Evolutionary conservation across 2,888 invertebrate genomes (phyloP), one percentile per base, ranked within the genome.

Genomic region (Xanthorhoe spadicearia): DNA sequence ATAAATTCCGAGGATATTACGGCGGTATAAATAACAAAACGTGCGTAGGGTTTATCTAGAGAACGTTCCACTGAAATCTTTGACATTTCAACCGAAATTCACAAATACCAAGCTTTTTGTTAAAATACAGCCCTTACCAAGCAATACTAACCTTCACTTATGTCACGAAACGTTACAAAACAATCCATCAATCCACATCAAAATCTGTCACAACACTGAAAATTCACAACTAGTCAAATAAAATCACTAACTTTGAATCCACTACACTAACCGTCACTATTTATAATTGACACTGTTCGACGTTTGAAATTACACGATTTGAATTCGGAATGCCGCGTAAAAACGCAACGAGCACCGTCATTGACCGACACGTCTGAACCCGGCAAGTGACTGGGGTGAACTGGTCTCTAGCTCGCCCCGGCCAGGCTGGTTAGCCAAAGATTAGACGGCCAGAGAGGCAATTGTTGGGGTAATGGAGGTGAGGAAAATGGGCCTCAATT

Each of bases 301-400:
- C 80, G 81, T 85, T 84, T 76, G 76, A 78, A 78, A 79, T 73
- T 75, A 75, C 79, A 81, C 81, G 80, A 82, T 68, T 68, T 64
- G 64, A 68, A 81, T 81, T 78, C 71, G 73, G 72, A 76, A 82
- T 76, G 81, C 76, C 84, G 83, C 75, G 75, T 70, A 77, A 78
- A 71, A 68, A 65, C 72, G 63, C 61, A 60, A 59, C 63, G 51
- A 57, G 66, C 60, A 59, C 65, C 61, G 61, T 56, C 70, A 63
- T 65, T 66, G 66, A 10, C 38, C 70, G 70, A 59, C 69, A 58
- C 69, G 74, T 71, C 79, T 73, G 81, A 81, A 78, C 78, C 82
- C 82, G 78, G 86, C 84, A 83, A 83, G 81, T 82, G 82, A 92
- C 92, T 91, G 90, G 90, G 89, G 87, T 85, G 83, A 83, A 81